These are phyloP conservation scores for Heliconius melpomene DNA, from an alignment of 1,140 invertebrate species.

Conservation along the genomic window DNA sequence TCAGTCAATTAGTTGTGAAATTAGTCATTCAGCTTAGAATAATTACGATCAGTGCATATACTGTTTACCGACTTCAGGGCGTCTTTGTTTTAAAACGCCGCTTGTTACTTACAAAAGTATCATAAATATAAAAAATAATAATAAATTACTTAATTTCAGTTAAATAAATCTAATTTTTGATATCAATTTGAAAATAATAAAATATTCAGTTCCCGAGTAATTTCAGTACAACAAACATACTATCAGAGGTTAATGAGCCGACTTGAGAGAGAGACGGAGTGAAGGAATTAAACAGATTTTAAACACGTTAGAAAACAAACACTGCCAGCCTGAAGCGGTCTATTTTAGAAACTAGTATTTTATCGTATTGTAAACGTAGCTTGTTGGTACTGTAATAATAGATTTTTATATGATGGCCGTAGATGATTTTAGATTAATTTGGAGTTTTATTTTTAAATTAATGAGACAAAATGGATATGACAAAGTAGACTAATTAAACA, in stretches of 20 bases:
- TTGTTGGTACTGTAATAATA: slow-evolving; percentile 33
- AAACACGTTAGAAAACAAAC: slow-evolving; percentile 40
- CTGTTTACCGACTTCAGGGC: background rate
- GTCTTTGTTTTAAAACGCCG: background rate
- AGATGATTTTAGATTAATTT: background rate
- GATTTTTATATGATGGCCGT: slow-evolving; percentile 9
- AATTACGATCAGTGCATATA: background rate
- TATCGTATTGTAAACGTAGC: slow-evolving; percentile 31
- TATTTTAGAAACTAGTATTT: slow-evolving; percentile 36
- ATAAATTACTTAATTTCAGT: too few relatives aligned
- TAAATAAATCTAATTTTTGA: background rate
- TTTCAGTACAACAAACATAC: slow-evolving; percentile 28
- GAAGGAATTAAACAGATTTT: slow-evolving; percentile 38
- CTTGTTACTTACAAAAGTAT: too few relatives aligned
- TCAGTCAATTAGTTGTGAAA: slow-evolving; percentile 1
- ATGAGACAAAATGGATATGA: background rate
- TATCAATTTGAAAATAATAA: background rate
- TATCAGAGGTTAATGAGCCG: slow-evolving; percentile 38
- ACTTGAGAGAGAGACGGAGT: slow-evolving; percentile 20
- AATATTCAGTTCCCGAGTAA: background rate
- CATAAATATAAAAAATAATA: too few relatives aligned
- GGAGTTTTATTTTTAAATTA: background rate
- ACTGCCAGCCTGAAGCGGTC: slow-evolving; percentile 32
- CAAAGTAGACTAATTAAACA: too few relatives aligned
- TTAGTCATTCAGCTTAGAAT: slow-evolving; percentile 6